Evolutionary conservation across 2,888 invertebrate species (phyloP).

Genomic region (Calameuta idolon): DNA sequence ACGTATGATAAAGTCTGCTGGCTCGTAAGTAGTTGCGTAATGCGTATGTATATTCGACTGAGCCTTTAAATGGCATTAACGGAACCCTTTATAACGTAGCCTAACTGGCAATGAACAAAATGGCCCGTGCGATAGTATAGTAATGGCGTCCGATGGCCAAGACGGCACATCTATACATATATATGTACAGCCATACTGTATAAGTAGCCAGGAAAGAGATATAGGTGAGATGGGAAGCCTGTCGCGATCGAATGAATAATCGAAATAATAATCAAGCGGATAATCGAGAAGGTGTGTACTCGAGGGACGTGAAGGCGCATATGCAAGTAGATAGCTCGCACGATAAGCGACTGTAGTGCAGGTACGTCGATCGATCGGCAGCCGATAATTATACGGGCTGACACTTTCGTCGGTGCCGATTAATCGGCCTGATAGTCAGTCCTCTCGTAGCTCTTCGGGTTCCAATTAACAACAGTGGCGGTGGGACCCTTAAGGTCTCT

Average conservation of each 20-base stretch:
- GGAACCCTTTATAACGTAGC: background rate
- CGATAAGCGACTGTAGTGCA: background rate
- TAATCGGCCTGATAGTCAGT: constrained; percentile 5
- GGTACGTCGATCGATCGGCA: constrained; percentile 6
- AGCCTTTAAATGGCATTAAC: background rate
- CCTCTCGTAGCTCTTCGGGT: background rate
- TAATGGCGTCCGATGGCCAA: background rate
- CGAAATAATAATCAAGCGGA: constrained; percentile 9
- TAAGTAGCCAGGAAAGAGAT: constrained; percentile 11
- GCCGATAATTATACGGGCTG: constrained; percentile 9
- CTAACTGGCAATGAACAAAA: background rate
- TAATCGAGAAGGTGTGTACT: constrained; percentile 5
- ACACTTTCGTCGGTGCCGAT: constrained; percentile 7
- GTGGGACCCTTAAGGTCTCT: background rate
- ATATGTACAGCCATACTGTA: constrained; percentile 20
- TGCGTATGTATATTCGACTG: background rate
- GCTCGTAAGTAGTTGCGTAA: background rate
- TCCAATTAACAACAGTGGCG: background rate
- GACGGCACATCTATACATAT: constrained; percentile 17
- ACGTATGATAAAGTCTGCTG: background rate
- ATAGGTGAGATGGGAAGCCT: background rate
- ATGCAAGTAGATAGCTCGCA: background rate
- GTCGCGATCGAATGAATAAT: constrained; percentile 8
- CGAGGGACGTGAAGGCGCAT: constrained; percentile 8
- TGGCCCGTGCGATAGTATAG: background rate